Percentiles rank a stretch among this genome's conserved stretches.
phyloP scores from a whole-genome alignment of 2,113 vertebrate genomes.

The Pardalotus punctatus region DNA sequence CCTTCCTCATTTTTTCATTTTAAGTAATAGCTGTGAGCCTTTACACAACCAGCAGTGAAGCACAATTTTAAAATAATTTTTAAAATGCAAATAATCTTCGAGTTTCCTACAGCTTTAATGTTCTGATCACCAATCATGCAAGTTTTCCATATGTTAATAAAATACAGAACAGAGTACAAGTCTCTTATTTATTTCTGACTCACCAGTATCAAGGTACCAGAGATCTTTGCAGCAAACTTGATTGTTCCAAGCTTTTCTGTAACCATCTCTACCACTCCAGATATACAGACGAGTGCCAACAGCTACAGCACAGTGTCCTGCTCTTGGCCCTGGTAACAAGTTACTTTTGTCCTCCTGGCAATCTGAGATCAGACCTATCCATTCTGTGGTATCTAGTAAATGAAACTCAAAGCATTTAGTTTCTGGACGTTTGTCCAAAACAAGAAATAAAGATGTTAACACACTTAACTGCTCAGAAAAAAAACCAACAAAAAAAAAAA shows the following conservation, averaged over 20 bases:
- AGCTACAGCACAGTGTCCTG: conserved; percentile 87
- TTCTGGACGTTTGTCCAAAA: conserved; percentile 4
- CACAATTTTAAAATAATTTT: not conserved
- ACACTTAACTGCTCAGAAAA: not conserved
- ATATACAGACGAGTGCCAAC: conserved; percentile 93
- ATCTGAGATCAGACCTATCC: conserved; percentile 81
- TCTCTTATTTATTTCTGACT: conserved; percentile 56
- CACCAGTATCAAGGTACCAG: conserved; percentile 98
- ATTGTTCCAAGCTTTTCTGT: conserved; percentile 91
- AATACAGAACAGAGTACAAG: not conserved
- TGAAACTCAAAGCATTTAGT: conserved; percentile 4
- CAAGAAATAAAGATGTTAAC: not conserved
- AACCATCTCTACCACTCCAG: conserved; percentile 97
- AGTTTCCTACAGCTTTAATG: not conserved
- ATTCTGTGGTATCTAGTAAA: conserved; percentile 85
- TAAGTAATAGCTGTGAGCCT: not conserved
- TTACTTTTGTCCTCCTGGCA: conserved; percentile 81
- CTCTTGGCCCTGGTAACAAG: conserved; percentile 83
- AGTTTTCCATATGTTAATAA: not conserved
- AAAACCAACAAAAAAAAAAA: not conserved
- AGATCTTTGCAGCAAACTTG: conserved; percentile 99
- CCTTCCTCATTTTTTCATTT: not conserved
- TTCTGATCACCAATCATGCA: not conserved
- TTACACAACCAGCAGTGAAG: not conserved
- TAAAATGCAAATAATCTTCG: not conserved